Evolutionary conservation across 2,797 vertebrate species (phyloP).

Genomic region (Melanotaenia boesemani): DNA sequence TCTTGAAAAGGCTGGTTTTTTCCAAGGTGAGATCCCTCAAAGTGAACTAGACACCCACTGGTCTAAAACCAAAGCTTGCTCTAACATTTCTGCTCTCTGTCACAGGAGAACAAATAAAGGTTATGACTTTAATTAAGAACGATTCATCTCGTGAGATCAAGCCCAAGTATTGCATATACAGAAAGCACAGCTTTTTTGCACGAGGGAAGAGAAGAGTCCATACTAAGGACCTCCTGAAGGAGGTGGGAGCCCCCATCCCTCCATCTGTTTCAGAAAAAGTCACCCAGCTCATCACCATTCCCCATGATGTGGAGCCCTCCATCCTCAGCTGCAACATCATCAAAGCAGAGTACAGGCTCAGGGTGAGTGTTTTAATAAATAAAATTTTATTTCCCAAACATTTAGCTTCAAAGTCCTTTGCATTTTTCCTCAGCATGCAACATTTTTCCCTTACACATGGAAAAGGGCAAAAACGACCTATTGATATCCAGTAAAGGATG

Average conservation of each 20-base stretch:
- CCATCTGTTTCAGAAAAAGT: constrained; percentile 84
- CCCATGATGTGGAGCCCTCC: constrained; percentile 83
- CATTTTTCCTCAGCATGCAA: background rate
- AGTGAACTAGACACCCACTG: background rate
- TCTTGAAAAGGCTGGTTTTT: constrained; percentile 75
- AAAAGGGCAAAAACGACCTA: no score
- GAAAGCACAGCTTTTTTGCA: constrained; percentile 91
- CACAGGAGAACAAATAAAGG: constrained; percentile 90
- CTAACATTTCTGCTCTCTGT: constrained; percentile 27
- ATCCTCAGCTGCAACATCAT: constrained; percentile 90
- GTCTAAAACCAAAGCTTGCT: background rate
- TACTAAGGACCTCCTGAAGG: constrained; percentile 87
- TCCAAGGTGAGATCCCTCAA: constrained; percentile 61
- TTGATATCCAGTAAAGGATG: background rate
- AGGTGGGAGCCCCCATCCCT: constrained; percentile 88
- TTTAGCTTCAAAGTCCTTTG: background rate
- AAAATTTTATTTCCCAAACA: background rate
- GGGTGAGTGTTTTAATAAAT: constrained; percentile 77
- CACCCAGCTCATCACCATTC: constrained; percentile 87
- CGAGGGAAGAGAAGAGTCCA: constrained; percentile 84
- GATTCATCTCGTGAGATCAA: constrained; percentile 90
- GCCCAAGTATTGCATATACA: constrained; percentile 91
- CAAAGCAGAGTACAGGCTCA: constrained; percentile 90
- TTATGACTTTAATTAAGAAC: constrained; percentile 89
- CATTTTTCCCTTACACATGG: background rate